Base-by-base conservation (phyloP, 2,113 vertebrate genomes). In the Gallinago media region DNA sequence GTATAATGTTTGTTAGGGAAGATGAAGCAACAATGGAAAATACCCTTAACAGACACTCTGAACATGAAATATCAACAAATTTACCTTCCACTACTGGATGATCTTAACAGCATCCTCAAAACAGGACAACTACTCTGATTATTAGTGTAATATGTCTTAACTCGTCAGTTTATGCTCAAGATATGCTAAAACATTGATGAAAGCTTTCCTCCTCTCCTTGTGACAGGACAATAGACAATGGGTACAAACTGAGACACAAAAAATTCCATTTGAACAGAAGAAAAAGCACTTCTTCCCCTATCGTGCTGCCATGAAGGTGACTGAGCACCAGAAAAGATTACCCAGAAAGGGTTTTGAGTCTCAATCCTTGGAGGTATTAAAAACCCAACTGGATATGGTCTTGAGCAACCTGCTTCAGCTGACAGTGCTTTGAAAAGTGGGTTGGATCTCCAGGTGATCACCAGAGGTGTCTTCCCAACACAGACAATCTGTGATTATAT, bases 241-340 rank as follows among this genome's bases (percentile, higher is more conserved):
- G 13, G 34, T 56, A 58, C 31, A 80, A 65, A 73, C 10, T 49
- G 26, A 52, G 54, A 70, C 11, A 49, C 6, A 44, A 52, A 61
- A 36, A 44, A 11, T 2, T 31, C 6, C 8, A 42, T 31, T 50
- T 59, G 29, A 86, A 42, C 44, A 59, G 31, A 67, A 67, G 12
- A 47, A 54, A n/a, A 49, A 22, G 0, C 4, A 40, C 42, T 75
- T 42, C 36, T 42, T 42, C 16, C 16, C 4, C 8, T 0, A 5
- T 5, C 6, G 3, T 22, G 4, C 25, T 3, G 2, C 25, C 12
- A 2, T 32, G 26, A 44, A 21, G 25, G 26, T 58, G 42, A 36
- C 31, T 81, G 31, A 73, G 13, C 11, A 73, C 27, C 12, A 54
- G 50, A 66, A 68, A 32, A 67, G 4, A 2, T 62, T 47, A 8